Conservation (phyloP, 2,888 invertebrate genomes). For the Ennomos quercinarius region DNA sequence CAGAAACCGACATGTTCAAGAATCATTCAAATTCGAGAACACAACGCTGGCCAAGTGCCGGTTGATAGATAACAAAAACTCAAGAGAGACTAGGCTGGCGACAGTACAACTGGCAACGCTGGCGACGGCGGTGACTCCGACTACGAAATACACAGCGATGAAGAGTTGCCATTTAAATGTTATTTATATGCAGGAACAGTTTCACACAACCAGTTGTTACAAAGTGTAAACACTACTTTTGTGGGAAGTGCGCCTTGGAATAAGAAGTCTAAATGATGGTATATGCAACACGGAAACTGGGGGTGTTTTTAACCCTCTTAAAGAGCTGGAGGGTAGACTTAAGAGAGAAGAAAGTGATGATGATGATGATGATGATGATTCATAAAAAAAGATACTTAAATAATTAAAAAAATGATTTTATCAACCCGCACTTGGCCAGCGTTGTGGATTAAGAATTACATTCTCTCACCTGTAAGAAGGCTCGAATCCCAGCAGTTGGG, state of each 20-base stretch:
- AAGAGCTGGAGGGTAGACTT: constrained; percentile 88
- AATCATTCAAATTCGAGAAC: too few species aligned
- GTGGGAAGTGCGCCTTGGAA: constrained; percentile 97
- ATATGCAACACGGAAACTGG: constrained; percentile 96
- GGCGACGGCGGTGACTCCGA: constrained; percentile 90
- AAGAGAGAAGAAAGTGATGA: constrained; percentile 61
- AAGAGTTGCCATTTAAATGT: constrained; percentile 97
- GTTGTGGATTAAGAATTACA: too few species aligned
- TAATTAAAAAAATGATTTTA: too few species aligned
- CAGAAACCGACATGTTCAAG: too few species aligned
- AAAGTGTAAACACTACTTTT: constrained; percentile 99
- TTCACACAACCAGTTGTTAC: constrained; percentile 96
- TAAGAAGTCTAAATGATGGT: constrained; percentile 95
- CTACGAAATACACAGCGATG: constrained; percentile 96
- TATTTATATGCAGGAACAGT: constrained; percentile 95
- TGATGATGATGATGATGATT: constrained; percentile 18
- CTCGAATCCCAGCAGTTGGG: too few species aligned
- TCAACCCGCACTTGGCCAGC: too few species aligned
- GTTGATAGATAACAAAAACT: too few species aligned
- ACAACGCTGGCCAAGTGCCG: too few species aligned
- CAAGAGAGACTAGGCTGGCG: constrained; percentile 88
- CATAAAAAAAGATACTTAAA: too few species aligned
- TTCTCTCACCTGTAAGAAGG: too few species aligned
- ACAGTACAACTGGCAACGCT: constrained; percentile 80
- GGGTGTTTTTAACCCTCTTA: constrained; percentile 98